Evolutionary conservation across 2,113 vertebrate genomes (phyloP), one percentile per base, ranked within the genome.

Genomic region (Lucifuga dentata): DNA sequence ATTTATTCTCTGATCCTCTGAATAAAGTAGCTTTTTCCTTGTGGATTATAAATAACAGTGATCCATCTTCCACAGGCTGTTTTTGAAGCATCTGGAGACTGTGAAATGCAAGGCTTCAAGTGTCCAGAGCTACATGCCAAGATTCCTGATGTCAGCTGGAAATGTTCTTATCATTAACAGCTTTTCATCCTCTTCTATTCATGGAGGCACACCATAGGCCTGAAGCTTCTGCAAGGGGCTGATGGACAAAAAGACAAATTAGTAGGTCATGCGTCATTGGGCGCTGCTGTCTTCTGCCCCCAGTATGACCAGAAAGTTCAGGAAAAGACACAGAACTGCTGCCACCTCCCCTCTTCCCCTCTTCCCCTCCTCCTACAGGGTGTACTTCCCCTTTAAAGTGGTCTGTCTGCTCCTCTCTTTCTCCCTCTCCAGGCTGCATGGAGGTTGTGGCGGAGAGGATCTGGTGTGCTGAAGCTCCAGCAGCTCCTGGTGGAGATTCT

Each of bases 341-440:
- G 17, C 38, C 13, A 7, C 56, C 45, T 46, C 52, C 36, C 40
- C 36, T n/a, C n/a, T n/a, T n/a, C 51, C 48, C 52, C 41, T 46
- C 53, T n/a, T n/a, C 36, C 33, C 78, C 77, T 73, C 71, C 68
- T 81, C 62, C 43, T 48, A 11, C 58, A 58, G 33, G 19, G 17
- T 15, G 33, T 40, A 81, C 83, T 86, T 87, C 88, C 86, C 63
- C 83, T 87, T 80, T 76, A 76, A 68, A 73, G 66, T 15, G 11
- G n/a, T 53, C 24, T 61, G 5, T 21, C 48, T 8, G 39, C 38
- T 35, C 17, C 64, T 59, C 5, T 1, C 38, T 5, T 23, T 9
- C 26, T 20, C 21, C 53, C 40, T 41, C 36, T 46, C 13, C 11
- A 51, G 40, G 33, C 8, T 40, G 52, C 60, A n/a, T 29, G 3